These are phyloP conservation scores for Gibbula magus DNA, from an alignment of 2,888 invertebrate genomes.

Conservation along the genomic window DNA sequence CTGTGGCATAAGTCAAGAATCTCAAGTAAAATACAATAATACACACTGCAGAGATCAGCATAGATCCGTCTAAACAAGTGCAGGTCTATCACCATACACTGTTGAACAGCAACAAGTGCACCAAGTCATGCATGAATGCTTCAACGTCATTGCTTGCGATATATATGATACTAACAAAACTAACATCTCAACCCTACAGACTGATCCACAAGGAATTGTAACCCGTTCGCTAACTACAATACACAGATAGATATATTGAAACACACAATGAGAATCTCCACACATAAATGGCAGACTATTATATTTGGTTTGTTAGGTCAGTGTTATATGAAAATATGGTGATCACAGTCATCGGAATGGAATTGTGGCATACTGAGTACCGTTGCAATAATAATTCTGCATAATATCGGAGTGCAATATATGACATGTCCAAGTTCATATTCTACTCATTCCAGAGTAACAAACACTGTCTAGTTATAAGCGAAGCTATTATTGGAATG, in stretches of 20 bases:
- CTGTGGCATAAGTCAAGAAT: conserved; percentile 2
- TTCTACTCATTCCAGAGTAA: background rate
- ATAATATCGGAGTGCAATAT: background rate
- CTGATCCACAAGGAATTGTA: background rate
- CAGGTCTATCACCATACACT: background rate
- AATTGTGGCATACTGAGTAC: conserved; percentile 7
- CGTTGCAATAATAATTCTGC: conserved; percentile 19
- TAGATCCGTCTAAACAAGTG: too few relatives aligned
- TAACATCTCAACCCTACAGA: background rate
- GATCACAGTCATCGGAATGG: conserved; percentile 19
- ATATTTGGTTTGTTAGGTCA: conserved; percentile 16
- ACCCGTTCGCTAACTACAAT: conserved; percentile 17
- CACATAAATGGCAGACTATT: conserved; percentile 17
- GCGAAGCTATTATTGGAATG: conserved; percentile 2
- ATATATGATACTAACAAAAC: background rate
- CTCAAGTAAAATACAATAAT: background rate
- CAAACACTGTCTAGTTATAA: background rate
- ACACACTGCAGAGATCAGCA: too few relatives aligned
- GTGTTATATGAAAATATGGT: conserved; percentile 18
- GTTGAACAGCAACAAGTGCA: background rate
- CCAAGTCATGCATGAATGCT: conserved; percentile 16
- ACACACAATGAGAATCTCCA: background rate
- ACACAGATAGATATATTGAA: background rate
- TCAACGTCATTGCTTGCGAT: conserved; percentile 15
- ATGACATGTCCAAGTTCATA: background rate